Conservation (phyloP, 2,888 invertebrate genomes). For the Frankliniella fusca region DNA sequence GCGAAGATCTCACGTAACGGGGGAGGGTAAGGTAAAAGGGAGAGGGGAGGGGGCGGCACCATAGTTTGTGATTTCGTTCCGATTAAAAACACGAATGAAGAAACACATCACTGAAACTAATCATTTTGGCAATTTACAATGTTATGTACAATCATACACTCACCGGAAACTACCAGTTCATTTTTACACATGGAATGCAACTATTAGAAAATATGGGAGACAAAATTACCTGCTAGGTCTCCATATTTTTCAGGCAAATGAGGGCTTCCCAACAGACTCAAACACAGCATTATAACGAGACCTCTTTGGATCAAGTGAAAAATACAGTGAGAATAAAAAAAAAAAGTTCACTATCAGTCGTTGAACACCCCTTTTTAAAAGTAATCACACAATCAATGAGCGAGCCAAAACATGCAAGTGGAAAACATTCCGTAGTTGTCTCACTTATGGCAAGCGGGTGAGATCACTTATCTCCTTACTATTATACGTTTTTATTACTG, state of each 20-base stretch:
- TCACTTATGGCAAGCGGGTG: too few species aligned
- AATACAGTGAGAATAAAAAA: neutral
- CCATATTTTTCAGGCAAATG: neutral
- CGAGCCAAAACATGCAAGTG: neutral
- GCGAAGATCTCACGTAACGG: neutral
- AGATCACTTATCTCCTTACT: neutral
- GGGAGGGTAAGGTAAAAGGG: too few species aligned
- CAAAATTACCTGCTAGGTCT: neutral
- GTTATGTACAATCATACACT: neutral
- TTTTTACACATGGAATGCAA: constrained; percentile 17
- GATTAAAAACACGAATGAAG: neutral
- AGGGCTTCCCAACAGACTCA: neutral
- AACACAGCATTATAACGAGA: neutral
- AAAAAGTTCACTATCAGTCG: neutral
- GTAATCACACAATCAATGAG: neutral
- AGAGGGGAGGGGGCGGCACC: neutral
- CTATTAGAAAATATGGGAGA: neutral
- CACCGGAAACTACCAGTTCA: neutral
- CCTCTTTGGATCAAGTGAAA: neutral
- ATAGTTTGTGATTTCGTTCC: neutral
- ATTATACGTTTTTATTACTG: neutral
- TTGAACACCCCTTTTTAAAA: neutral
- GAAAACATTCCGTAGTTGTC: neutral
- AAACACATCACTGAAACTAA: neutral
- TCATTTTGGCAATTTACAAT: constrained; percentile 11